A percentile compares a stretch with the other conserved stretches of the same genome.
Conservation (phyloP, 2,113 vertebrate genomes). For the Nothoprocta pentlandii region DNA sequence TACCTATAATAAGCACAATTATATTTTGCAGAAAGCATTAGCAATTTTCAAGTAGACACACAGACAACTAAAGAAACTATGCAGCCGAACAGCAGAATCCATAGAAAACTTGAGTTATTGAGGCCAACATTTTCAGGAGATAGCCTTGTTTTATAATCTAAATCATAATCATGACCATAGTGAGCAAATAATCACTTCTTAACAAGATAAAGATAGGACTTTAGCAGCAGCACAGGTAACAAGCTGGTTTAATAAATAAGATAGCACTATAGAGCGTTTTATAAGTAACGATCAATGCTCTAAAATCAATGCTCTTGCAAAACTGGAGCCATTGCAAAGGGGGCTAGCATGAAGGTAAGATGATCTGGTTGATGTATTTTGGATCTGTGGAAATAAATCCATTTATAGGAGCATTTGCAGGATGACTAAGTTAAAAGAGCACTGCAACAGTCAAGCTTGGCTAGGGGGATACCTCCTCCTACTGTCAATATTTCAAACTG, state of each 20-base stretch:
- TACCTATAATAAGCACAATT: neutral
- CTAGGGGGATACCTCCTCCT: constrained; percentile 50
- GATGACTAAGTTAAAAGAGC: constrained; percentile 67
- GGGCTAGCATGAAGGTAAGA: neutral
- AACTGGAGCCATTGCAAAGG: constrained; percentile 38
- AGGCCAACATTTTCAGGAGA: neutral
- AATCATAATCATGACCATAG: neutral
- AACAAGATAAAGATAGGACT: neutral
- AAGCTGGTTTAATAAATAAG: constrained; percentile 40
- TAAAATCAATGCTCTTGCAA: constrained; percentile 61
- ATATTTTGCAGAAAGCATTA: neutral
- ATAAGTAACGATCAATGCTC: constrained; percentile 40
- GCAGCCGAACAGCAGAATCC: neutral
- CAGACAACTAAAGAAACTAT: neutral
- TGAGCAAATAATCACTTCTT: neutral
- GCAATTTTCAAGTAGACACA: neutral
- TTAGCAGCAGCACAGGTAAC: neutral
- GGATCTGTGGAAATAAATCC: constrained; percentile 67
- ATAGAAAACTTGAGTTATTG: neutral
- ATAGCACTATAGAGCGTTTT: neutral
- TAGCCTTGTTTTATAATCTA: neutral
- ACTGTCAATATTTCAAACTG: constrained; percentile 70
- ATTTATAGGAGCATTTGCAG: constrained; percentile 51
- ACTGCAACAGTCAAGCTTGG: constrained; percentile 42
- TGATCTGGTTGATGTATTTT: constrained; percentile 38